These are phyloP conservation scores for Lemur catta DNA, from an alignment of 2,797 vertebrate genomes.

Conservation along the genomic window DNA sequence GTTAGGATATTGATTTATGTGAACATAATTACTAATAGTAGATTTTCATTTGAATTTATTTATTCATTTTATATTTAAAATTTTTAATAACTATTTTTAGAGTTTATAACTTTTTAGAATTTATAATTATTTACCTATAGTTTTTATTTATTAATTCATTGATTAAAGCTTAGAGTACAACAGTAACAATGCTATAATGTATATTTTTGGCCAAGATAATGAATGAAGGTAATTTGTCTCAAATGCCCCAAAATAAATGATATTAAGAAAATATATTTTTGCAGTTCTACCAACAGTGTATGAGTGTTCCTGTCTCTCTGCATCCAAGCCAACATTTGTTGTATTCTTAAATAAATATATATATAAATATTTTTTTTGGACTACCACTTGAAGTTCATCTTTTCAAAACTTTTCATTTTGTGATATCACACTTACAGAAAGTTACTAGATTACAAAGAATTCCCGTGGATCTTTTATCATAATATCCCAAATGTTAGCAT, in stretches of 20 bases:
- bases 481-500: background rate
- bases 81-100: background rate
- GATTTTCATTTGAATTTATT: background rate
- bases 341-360: no score
- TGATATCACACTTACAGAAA: background rate
- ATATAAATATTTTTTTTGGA: no score
- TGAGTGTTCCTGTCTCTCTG: no score
- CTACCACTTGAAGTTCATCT: background rate
- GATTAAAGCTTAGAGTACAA: background rate
- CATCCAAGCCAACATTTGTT: no score
- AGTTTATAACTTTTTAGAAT: background rate
- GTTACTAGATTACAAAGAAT: background rate
- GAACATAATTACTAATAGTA: background rate
- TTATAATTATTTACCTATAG: background rate
- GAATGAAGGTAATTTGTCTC: background rate
- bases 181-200: background rate
- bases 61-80: background rate
- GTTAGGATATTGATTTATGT: background rate
- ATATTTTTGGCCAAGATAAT: background rate
- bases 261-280: background rate
- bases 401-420: background rate
- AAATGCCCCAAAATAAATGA: background rate
- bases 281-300: no score
- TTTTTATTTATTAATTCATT: background rate
- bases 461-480: background rate